Evolutionary conservation across 2,888 invertebrate species (phyloP).

Genomic region (Gonocerus acuteangulatus): DNA sequence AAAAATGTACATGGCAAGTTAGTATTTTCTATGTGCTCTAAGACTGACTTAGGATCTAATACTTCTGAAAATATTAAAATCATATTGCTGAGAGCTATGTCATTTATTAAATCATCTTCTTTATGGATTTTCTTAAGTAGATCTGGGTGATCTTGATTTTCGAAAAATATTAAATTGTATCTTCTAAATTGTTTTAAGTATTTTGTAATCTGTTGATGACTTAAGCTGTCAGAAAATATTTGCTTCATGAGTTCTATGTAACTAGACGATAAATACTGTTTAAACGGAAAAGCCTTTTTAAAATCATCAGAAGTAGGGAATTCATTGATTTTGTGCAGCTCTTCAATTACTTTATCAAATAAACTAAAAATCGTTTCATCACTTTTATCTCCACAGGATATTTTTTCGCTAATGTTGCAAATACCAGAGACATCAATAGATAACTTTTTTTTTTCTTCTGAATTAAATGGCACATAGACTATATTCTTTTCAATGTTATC

Average conservation of each 20-base stretch:
- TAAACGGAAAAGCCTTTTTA: constrained; percentile 38
- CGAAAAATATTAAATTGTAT: constrained; percentile 12
- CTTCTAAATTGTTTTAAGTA: constrained; percentile 34
- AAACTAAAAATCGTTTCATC: constrained; percentile 22
- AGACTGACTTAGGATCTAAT: constrained; percentile 38
- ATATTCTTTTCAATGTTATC: constrained; percentile 11
- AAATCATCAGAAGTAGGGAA: constrained; percentile 7
- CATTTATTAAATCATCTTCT: constrained; percentile 39
- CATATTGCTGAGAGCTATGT: constrained; percentile 43
- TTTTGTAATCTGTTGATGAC: constrained; percentile 32
- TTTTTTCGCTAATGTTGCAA: constrained; percentile 28
- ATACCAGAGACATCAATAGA: constrained; percentile 31
- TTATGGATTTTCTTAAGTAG: constrained; percentile 34
- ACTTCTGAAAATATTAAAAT: constrained; percentile 41
- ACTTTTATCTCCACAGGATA: constrained; percentile 24
- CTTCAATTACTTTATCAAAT: constrained; percentile 28
- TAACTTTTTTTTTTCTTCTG: constrained; percentile 24
- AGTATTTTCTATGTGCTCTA: constrained; percentile 37
- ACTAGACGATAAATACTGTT: constrained; percentile 37
- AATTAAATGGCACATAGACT: not conserved
- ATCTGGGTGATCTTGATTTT: constrained; percentile 32
- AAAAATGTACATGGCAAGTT: constrained; percentile 39
- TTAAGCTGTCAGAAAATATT: constrained; percentile 36
- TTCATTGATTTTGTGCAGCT: constrained; percentile 14
- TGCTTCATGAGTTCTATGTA: constrained; percentile 36